Conservation (phyloP, 2,888 invertebrate genomes). For the Halocaridina rubra region DNA sequence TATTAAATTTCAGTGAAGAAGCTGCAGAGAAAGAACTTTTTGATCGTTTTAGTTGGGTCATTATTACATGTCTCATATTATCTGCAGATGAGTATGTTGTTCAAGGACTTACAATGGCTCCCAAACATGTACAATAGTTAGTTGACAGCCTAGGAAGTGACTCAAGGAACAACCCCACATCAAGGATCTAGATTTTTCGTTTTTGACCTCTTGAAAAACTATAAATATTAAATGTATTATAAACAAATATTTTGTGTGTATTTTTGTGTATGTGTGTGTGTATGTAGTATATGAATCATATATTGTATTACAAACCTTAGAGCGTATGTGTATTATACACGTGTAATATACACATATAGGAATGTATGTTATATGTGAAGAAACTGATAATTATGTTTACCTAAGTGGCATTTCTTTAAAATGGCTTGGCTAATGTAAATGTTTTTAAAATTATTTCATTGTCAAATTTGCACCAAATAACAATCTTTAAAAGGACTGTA, state of each 20-base stretch:
- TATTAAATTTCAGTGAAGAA: constrained; percentile 1
- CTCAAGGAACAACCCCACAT: constrained; percentile 43
- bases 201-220: too few relatives aligned
- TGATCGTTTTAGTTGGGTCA: too few relatives aligned
- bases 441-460: too few relatives aligned
- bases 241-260: background rate
- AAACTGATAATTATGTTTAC: too few relatives aligned
- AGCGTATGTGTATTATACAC: constrained; percentile 12
- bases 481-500: background rate
- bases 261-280: constrained; percentile 36
- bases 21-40: too few relatives aligned
- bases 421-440: too few relatives aligned
- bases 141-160: constrained; percentile 51
- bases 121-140: constrained; percentile 53
- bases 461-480: background rate
- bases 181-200: background rate
- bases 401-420: too few relatives aligned
- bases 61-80: too few relatives aligned
- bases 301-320: background rate
- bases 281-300: constrained; percentile 39
- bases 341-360: background rate
- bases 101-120: constrained; percentile 30
- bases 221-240: constrained; percentile 25
- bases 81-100: constrained; percentile 23
- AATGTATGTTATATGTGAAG: background rate